A percentile compares a stretch with the other conserved stretches of the same genome.
Conservation (phyloP, 2,888 invertebrate species). For the Idaea straminata region DNA sequence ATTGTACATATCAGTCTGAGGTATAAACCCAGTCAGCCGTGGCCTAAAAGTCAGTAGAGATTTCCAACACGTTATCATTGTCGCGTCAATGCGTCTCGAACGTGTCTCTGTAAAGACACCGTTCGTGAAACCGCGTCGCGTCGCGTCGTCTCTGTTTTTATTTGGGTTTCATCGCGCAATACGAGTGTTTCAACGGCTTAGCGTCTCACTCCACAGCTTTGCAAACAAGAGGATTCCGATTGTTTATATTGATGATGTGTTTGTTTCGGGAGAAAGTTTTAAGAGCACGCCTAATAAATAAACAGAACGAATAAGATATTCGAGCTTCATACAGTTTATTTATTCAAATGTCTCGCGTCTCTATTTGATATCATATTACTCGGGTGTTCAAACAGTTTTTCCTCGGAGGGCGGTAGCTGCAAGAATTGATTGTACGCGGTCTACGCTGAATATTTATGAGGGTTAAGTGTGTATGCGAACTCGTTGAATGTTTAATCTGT, state of each 20-base stretch:
- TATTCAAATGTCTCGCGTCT: constrained; percentile 61
- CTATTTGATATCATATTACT: constrained; percentile 70
- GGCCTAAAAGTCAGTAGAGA: constrained; percentile 20
- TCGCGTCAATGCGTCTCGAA: constrained; percentile 27
- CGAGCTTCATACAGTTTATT: constrained; percentile 48
- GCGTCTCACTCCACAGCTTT: constrained; percentile 30
- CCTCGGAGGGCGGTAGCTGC: constrained; percentile 51
- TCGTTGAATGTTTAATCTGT: constrained; percentile 78
- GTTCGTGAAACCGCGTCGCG: constrained; percentile 14
- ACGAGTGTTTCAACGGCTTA: constrained; percentile 43
- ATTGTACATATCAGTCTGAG: not conserved
- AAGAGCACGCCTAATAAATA: constrained; percentile 24
- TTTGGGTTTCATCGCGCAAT: constrained; percentile 33
- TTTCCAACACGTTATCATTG: constrained; percentile 33
- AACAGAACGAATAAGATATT: constrained; percentile 31
- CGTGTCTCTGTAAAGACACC: constrained; percentile 31
- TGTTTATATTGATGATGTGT: constrained; percentile 41
- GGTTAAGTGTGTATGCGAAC: constrained; percentile 78
- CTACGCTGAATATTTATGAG: constrained; percentile 76
- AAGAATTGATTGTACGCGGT: constrained; percentile 77
- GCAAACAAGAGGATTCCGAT: constrained; percentile 38
- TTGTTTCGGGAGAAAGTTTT: constrained; percentile 32
- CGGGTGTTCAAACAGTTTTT: constrained; percentile 69
- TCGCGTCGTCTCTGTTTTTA: constrained; percentile 38
- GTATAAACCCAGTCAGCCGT: not conserved